These are phyloP conservation scores for Isurus oxyrinchus DNA, from an alignment of 2,113 vertebrate species.

Conservation along the genomic window DNA sequence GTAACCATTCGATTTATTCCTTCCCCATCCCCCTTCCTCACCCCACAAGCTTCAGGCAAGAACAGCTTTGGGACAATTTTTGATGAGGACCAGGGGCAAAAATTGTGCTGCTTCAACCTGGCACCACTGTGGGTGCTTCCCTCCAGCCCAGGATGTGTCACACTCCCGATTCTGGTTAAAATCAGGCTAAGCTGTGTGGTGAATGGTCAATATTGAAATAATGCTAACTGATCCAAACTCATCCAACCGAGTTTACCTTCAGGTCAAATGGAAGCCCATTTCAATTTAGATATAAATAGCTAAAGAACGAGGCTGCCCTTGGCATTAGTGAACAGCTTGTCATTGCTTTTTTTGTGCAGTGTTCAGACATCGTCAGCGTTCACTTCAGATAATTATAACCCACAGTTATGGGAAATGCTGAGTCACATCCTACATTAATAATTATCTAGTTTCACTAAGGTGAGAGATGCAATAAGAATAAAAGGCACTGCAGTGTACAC, in stretches of 20 bases:
- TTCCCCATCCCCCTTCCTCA: neutral
- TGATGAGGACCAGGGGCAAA: neutral
- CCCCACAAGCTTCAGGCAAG: neutral
- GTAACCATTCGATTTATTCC: neutral
- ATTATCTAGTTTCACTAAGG: neutral
- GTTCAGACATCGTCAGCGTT: neutral
- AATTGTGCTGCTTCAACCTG: neutral
- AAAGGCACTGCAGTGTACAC: neutral
- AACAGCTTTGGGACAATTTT: neutral
- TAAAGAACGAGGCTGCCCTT: neutral
- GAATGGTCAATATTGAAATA: neutral
- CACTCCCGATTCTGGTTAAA: neutral
- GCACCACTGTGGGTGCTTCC: neutral
- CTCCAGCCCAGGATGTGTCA: neutral
- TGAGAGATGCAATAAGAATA: neutral
- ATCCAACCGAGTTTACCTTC: neutral
- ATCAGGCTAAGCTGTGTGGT: neutral
- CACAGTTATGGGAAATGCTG: neutral
- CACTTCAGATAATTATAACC: neutral
- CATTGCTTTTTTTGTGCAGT: neutral
- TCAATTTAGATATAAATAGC: neutral
- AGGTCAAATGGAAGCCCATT: neutral
- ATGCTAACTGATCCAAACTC: neutral
- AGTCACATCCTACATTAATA: constrained; percentile 26
- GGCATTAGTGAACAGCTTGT: neutral